phyloP scores from a whole-genome alignment of 2,888 invertebrate species.

The Theretra japonica region DNA sequence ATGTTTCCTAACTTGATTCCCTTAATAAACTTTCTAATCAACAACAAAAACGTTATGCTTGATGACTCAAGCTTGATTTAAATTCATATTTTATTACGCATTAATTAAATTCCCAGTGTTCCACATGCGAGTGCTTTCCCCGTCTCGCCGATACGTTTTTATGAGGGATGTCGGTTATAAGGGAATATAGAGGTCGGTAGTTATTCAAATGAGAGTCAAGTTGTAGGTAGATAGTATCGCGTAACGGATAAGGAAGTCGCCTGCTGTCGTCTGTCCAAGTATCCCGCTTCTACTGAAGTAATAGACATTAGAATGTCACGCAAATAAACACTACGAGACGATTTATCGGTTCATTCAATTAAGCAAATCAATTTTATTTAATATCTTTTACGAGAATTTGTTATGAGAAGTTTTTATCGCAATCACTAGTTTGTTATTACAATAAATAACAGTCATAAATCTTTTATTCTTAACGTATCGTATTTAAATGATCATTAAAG shows the following conservation, averaged over 20 bases:
- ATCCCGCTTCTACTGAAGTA: neutral
- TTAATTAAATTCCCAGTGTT: constrained; percentile 48
- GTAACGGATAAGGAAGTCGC: constrained; percentile 77
- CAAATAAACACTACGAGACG: neutral
- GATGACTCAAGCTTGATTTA: constrained; percentile 41
- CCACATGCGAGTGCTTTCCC: constrained; percentile 44
- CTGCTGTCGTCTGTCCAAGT: constrained; percentile 58
- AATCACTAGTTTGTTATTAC: neutral
- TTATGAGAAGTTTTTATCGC: constrained; percentile 2
- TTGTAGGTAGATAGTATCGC: constrained; percentile 70
- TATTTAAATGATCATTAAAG: neutral
- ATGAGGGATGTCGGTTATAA: constrained; percentile 62
- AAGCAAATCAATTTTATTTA: neutral
- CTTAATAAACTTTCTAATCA: constrained; percentile 51
- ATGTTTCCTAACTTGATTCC: constrained; percentile 41
- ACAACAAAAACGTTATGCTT: constrained; percentile 42
- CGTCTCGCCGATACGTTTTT: constrained; percentile 47
- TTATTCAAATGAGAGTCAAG: constrained; percentile 74
- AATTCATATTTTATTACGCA: constrained; percentile 49
- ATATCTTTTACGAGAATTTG: neutral
- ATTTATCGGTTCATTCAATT: neutral
- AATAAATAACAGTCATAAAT: neutral
- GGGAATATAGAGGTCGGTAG: constrained; percentile 64
- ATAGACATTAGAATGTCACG: neutral
- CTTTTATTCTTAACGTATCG: neutral